Evolutionary conservation across 1,140 invertebrate genomes (phyloP), one percentile per base, ranked within the genome.

Genomic region (Microplitis demolitor): DNA sequence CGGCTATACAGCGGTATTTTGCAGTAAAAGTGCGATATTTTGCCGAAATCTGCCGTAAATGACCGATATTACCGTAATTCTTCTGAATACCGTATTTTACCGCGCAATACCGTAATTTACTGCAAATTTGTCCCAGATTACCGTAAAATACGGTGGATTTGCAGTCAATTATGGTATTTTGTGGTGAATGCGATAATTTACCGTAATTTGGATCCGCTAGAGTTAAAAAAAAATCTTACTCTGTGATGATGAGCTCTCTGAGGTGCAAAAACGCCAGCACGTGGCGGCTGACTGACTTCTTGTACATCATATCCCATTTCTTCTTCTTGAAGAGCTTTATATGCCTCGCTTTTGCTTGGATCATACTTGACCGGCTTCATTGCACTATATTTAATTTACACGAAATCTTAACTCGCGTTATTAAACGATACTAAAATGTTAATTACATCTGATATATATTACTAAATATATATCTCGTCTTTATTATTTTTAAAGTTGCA

Each of bases 261-360:
- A 54, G 93, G 93, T 71, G 90, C 88, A 87, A 94, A 95, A 82
- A 94, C 90, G 87, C 91, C 93, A 76, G 91, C 89, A 81, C 92
- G 91, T 58, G 90, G 90, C 71, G 94, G 92, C 75, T 86, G 86
- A 56, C 89, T 88, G 71, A 92, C 89, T 86, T 94, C 93, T 71
- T 93, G 92, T 60, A 91, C 86, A 8, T 84, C 79, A 80, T 90
- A 89, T 53, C 90, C 90, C 45, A 89, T 83, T 79, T 90, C 88
- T 75, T 92, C 91, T 85, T 95, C 93, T 87, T 94, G 92, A 56
- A 95, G 90, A 78, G 92, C 93, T 88, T 92, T 93, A 89, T 91
- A 95, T 33, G 94, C 94, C 84, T 95, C 94, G 82, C 93, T 95
- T 87, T 93, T 93, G 83, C 92, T 91, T 75, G 94, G 94, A 89